These are phyloP conservation scores for Sterna hirundo DNA, from an alignment of 2,113 vertebrate genomes.

Conservation along the genomic window DNA sequence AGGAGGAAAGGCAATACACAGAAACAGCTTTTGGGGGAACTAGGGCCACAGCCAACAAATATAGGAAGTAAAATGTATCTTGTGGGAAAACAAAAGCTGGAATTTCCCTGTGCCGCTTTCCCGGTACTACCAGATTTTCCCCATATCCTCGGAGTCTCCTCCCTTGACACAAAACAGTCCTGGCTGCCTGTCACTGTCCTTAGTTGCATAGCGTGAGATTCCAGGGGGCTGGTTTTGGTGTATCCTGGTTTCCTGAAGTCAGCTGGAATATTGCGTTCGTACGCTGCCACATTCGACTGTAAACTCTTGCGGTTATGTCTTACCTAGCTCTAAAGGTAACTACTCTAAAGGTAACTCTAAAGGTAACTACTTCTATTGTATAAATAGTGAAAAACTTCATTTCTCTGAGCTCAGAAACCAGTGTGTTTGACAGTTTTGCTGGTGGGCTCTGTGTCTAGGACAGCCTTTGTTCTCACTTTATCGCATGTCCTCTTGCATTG, in stretches of 20 bases:
- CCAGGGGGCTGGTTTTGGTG: neutral
- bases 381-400: neutral
- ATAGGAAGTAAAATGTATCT: neutral
- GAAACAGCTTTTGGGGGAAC: neutral
- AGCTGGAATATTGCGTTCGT: neutral
- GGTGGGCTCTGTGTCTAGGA: neutral
- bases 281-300: rapidly evolving
- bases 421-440: neutral
- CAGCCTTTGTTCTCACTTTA: neutral
- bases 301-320: neutral
- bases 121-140: neutral
- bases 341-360: no score
- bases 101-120: neutral
- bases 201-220: neutral
- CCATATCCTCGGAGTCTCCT: neutral
- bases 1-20: neutral
- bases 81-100: neutral
- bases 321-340: neutral
- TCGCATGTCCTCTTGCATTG: no score
- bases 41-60: neutral
- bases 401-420: neutral
- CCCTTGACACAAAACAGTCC: neutral
- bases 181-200: neutral
- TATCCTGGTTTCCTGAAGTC: neutral
- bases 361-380: neutral